Percentiles rank a stretch among this genome's conserved stretches.
Evolutionary conservation across 2,113 vertebrate genomes (phyloP).

Genomic region (Laticauda colubrina): DNA sequence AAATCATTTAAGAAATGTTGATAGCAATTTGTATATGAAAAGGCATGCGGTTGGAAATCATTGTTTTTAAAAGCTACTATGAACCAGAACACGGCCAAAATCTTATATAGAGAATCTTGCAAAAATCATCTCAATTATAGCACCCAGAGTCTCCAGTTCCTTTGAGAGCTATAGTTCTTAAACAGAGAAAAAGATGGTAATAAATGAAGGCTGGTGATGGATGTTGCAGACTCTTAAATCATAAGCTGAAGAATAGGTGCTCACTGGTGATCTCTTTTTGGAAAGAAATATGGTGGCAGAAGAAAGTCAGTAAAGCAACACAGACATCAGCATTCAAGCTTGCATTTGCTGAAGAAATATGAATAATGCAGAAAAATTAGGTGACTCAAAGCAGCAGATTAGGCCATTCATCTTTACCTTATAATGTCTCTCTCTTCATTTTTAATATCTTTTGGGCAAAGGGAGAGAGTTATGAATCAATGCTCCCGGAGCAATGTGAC

Average conservation of each 20-base stretch:
- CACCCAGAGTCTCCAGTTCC: not conserved
- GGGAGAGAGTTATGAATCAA: conserved; percentile 26
- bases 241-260: not conserved
- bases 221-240: conserved; percentile 5
- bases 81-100: not conserved
- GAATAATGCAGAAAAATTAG: conserved; percentile 53
- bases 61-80: not conserved
- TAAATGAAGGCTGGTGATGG: conserved; percentile 7
- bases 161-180: not conserved
- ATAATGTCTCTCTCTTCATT: conserved; percentile 47
- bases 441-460: conserved; percentile 37
- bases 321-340: conserved; percentile 21
- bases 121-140: not conserved
- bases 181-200: not conserved
- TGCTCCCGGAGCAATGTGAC: not conserved
- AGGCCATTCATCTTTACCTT: conserved; percentile 51
- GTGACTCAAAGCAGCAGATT: conserved; percentile 28
- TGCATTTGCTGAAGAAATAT: conserved; percentile 32
- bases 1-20: not conserved
- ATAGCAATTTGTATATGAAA: not conserved
- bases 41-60: not conserved
- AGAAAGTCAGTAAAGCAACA: conserved; percentile 23
- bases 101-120: not conserved
- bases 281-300: not conserved
- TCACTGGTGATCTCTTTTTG: not conserved